Conservation (phyloP, 2,888 invertebrate genomes). For the Sylvicola fuscatus region DNA sequence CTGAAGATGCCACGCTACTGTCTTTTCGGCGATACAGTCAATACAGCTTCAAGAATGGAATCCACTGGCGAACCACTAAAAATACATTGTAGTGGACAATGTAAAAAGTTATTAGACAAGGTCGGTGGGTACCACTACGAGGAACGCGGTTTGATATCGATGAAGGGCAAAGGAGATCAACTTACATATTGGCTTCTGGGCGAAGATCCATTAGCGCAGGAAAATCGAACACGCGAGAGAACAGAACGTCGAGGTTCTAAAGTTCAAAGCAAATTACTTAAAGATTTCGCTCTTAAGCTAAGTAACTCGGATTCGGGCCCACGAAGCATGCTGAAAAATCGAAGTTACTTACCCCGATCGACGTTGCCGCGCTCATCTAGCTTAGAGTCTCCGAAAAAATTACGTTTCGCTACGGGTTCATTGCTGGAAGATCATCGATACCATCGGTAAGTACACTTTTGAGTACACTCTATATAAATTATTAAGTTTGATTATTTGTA, state of each 20-base stretch:
- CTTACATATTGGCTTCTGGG: conserved; percentile 67
- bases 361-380: conserved; percentile 48
- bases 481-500: background rate
- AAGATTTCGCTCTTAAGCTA: conserved; percentile 18
- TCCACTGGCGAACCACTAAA: conserved; percentile 65
- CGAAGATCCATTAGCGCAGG: conserved; percentile 41
- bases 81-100: conserved; percentile 63
- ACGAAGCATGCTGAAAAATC: conserved; percentile 49
- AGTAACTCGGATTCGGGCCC: conserved; percentile 21
- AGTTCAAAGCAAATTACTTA: conserved; percentile 22
- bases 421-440: conserved; percentile 30
- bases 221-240: conserved; percentile 31
- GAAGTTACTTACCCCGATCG: conserved; percentile 28
- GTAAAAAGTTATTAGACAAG: conserved; percentile 43
- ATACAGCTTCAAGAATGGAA: conserved; percentile 75
- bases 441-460: conserved; percentile 15
- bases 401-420: conserved; percentile 55
- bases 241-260: conserved; percentile 26
- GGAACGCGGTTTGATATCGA: conserved; percentile 54
- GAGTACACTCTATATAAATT: conserved; percentile 1
- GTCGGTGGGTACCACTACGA: conserved; percentile 53
- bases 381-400: conserved; percentile 63
- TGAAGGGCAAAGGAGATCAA: conserved; percentile 72
- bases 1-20: conserved; percentile 87
- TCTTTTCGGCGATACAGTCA: conserved; percentile 83